A percentile compares a stretch with the other conserved stretches of the same genome.
Evolutionary conservation across 1,140 invertebrate species (phyloP).

Genomic region (Hesperophylax magnus): DNA sequence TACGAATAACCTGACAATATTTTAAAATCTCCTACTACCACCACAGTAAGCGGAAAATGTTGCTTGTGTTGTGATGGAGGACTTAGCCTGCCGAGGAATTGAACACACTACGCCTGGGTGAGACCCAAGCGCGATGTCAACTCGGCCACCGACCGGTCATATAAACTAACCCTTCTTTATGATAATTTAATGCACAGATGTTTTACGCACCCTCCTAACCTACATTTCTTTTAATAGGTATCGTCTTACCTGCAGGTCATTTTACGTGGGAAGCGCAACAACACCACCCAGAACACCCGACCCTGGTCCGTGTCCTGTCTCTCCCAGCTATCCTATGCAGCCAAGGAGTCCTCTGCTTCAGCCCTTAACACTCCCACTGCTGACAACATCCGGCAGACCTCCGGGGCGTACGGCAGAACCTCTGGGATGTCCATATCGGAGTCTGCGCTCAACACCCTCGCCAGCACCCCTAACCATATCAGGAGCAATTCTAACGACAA

Average conservation of each 20-base stretch:
- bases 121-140: too few species aligned
- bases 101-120: too few species aligned
- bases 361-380: constrained; percentile 51
- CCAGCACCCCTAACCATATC: constrained; percentile 64
- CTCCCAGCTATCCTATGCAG: constrained; percentile 74
- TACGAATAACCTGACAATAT: too few species aligned
- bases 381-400: constrained; percentile 21
- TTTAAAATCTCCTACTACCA: too few species aligned
- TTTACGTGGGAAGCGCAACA: constrained; percentile 68
- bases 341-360: constrained; percentile 58
- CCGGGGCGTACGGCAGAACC: constrained; percentile 43
- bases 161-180: too few species aligned
- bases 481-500: constrained; percentile 60
- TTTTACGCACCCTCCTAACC: too few species aligned
- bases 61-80: too few species aligned
- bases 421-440: constrained; percentile 83
- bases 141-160: too few species aligned
- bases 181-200: too few species aligned
- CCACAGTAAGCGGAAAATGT: too few species aligned
- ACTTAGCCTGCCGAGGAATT: too few species aligned
- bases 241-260: constrained; percentile 62
- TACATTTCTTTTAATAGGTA: too few species aligned
- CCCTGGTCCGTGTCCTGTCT: constrained; percentile 90
- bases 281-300: constrained; percentile 71
- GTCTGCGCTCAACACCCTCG: constrained; percentile 84